phyloP scores from a whole-genome alignment of 2,113 vertebrate genomes.

The Aplodontia rufa region DNA sequence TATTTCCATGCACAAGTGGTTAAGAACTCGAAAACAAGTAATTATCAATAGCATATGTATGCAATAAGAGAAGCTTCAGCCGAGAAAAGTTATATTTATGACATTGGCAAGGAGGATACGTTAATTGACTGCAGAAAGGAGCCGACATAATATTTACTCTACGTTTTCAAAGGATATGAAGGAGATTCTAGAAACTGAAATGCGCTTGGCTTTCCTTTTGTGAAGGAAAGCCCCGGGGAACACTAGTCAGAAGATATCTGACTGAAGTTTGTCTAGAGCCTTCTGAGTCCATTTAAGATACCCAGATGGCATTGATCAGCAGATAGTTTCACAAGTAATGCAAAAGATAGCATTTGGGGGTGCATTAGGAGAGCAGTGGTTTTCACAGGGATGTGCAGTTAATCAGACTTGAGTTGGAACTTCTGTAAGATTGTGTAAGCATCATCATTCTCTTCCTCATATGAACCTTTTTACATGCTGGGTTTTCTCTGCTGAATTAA shows the following conservation, averaged over 20 bases:
- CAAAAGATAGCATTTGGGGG: not conserved
- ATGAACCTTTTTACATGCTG: not conserved
- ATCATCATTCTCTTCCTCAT: not conserved
- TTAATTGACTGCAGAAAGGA: slow-evolving; percentile 76
- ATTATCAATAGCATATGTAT: slow-evolving; percentile 80
- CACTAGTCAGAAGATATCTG: not conserved
- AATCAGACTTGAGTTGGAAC: not conserved
- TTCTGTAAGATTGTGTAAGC: not conserved
- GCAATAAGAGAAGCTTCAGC: slow-evolving; percentile 64
- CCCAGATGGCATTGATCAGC: not conserved
- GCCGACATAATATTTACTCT: slow-evolving; percentile 73
- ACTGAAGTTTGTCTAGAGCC: not conserved
- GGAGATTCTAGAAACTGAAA: slow-evolving; percentile 48
- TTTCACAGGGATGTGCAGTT: slow-evolving; percentile 37
- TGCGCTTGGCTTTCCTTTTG: slow-evolving; percentile 54
- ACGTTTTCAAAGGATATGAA: slow-evolving; percentile 62
- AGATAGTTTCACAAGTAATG: not conserved
- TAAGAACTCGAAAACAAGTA: slow-evolving; percentile 76
- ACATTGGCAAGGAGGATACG: slow-evolving; percentile 69
- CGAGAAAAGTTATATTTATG: slow-evolving; percentile 71
- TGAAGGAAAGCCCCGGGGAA: slow-evolving; percentile 28
- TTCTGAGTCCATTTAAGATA: slow-evolving; percentile 9
- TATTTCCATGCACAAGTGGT: slow-evolving; percentile 67
- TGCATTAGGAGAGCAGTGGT: not conserved
- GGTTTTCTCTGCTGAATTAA: not conserved